These are phyloP conservation scores for Bettongia penicillata DNA, from an alignment of 2,113 vertebrate species.

Conservation along the genomic window DNA sequence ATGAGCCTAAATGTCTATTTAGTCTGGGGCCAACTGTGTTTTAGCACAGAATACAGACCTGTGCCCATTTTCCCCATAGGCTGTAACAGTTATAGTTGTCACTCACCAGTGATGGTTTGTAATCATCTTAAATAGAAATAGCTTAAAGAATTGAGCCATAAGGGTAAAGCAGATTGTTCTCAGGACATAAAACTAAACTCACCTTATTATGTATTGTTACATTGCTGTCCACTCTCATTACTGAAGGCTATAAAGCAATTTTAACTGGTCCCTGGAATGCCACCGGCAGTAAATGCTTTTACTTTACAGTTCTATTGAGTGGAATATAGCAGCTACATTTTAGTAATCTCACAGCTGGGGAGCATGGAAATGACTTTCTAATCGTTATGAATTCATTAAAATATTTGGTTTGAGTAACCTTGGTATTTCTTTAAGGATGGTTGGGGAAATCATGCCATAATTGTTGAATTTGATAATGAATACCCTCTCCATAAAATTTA, in stretches of 20 bases:
- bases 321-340: constrained; percentile 46
- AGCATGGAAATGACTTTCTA: constrained; percentile 57
- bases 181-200: constrained; percentile 69
- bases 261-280: constrained; percentile 69
- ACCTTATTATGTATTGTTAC: constrained; percentile 71
- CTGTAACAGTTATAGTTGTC: constrained; percentile 40
- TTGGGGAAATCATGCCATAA: constrained; percentile 49
- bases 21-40: constrained; percentile 6
- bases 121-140: constrained; percentile 68
- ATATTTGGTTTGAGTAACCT: constrained; percentile 65
- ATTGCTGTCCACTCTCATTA: constrained; percentile 71
- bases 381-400: constrained; percentile 50
- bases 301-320: constrained; percentile 45
- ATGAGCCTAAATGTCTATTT: constrained; percentile 1
- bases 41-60: neutral
- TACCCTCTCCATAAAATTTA: constrained; percentile 55
- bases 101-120: constrained; percentile 37
- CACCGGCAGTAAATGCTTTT: constrained; percentile 54
- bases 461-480: constrained; percentile 56
- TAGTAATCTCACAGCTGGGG: constrained; percentile 53
- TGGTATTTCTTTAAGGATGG: constrained; percentile 53
- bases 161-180: constrained; percentile 72
- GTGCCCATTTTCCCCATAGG: constrained; percentile 13
- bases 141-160: constrained; percentile 68
- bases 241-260: constrained; percentile 70